These are phyloP conservation scores for Drosophila albomicans DNA, from an alignment of 1,140 invertebrate species.

Conservation along the genomic window DNA sequence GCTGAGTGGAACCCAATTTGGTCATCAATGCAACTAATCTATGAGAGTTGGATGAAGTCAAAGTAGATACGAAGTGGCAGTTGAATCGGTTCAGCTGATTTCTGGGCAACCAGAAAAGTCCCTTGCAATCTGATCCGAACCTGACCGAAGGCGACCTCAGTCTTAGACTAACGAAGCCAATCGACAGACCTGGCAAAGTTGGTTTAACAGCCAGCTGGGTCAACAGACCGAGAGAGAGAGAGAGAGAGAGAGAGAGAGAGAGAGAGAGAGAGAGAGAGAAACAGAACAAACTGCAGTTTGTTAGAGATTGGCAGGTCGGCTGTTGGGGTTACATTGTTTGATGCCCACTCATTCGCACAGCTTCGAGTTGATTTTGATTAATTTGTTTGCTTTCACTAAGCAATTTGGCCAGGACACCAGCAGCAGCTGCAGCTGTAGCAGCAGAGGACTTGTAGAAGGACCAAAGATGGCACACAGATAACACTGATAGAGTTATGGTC, in stretches of 20 bases:
- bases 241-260: not conserved
- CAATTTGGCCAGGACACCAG: constrained; percentile 60
- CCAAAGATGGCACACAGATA: constrained; percentile 37
- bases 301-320: constrained; percentile 9
- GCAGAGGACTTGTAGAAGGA: not conserved
- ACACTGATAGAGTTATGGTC: constrained; percentile 64
- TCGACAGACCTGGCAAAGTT: not conserved
- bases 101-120: not conserved
- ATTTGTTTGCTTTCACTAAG: constrained; percentile 81
- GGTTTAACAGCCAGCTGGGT: not conserved
- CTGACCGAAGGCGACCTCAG: not conserved
- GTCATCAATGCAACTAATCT: not conserved
- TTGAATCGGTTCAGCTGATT: not conserved
- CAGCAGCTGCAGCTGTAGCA: constrained; percentile 11
- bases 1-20: not conserved
- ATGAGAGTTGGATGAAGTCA: too few species aligned
- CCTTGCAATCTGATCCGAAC: not conserved
- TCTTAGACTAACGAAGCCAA: not conserved
- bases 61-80: not conserved
- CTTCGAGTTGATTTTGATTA: constrained; percentile 77
- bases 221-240: not conserved
- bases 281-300: constrained; percentile 7
- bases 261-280: not conserved
- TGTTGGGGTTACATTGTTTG: constrained; percentile 51
- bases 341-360: constrained; percentile 56